Evolutionary conservation across 2,113 vertebrate genomes (phyloP).

Genomic region (Conger conger): DNA sequence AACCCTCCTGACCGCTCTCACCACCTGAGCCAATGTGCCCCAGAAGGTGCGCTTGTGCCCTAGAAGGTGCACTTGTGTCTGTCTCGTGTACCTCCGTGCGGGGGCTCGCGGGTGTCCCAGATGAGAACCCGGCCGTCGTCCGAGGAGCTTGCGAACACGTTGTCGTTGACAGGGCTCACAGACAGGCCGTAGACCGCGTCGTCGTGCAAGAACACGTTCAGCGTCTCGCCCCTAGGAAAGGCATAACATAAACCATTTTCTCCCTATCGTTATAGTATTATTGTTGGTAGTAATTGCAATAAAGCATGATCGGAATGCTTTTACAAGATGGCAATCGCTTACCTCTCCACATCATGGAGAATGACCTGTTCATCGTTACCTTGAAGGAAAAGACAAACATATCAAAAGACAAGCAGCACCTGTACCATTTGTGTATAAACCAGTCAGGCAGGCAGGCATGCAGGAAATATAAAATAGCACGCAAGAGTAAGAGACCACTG

Average conservation of each 20-base stretch:
- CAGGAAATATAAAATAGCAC: not conserved
- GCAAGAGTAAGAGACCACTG: too few relatives aligned
- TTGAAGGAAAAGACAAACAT: slow-evolving; percentile 57
- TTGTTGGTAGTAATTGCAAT: too few relatives aligned
- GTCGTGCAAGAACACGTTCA: slow-evolving; percentile 96
- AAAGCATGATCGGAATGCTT: not conserved
- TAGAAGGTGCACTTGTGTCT: too few relatives aligned
- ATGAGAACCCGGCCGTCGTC: slow-evolving; percentile 96
- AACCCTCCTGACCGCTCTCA: too few relatives aligned
- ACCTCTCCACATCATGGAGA: slow-evolving; percentile 97
- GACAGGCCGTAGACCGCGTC: slow-evolving; percentile 98
- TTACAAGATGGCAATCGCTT: slow-evolving; percentile 36
- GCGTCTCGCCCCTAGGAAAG: slow-evolving; percentile 80
- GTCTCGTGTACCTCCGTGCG: slow-evolving; percentile 80
- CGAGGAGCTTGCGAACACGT: slow-evolving; percentile 96
- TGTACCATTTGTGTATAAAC: not conserved
- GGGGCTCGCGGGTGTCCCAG: slow-evolving; percentile 97
- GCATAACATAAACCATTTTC: not conserved
- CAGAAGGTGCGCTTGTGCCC: too few relatives aligned
- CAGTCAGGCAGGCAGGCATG: not conserved
- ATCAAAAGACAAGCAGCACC: not conserved
- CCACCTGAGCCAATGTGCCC: too few relatives aligned
- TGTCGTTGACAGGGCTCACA: slow-evolving; percentile 96
- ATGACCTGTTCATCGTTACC: slow-evolving; percentile 99
- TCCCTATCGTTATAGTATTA: too few relatives aligned